Conservation (phyloP, 2,113 vertebrate genomes). For the Zosterops japonicus region DNA sequence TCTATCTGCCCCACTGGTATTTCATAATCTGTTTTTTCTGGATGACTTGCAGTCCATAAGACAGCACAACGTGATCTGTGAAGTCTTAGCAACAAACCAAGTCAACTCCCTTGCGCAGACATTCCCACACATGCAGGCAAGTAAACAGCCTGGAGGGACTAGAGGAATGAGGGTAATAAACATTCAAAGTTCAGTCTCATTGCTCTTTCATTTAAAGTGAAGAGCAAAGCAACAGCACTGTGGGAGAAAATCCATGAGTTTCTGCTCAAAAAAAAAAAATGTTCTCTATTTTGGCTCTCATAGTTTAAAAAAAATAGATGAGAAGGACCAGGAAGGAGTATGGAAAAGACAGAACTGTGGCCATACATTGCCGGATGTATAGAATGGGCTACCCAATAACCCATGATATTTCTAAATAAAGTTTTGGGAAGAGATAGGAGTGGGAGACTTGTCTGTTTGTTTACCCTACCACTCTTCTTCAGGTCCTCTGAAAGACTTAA, state of each 20-base stretch:
- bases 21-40: conserved; percentile 41
- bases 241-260: neutral
- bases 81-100: neutral
- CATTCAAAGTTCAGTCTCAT: neutral
- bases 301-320: neutral
- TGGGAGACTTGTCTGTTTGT: neutral
- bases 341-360: neutral
- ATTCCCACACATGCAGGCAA: neutral
- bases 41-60: neutral
- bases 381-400: neutral
- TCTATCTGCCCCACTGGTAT: neutral
- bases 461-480: neutral
- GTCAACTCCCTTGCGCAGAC: neutral
- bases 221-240: neutral
- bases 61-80: neutral
- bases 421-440: neutral
- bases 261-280: neutral
- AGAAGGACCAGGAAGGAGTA: neutral
- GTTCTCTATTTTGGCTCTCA: neutral
- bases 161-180: neutral
- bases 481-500: neutral
- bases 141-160: conserved; percentile 1
- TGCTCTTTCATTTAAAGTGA: neutral
- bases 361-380: neutral
- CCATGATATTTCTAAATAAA: neutral